These are phyloP conservation scores for Parazoanthus darwini DNA, from an alignment of 92 coral and sea anemone species.

Conservation along the genomic window DNA sequence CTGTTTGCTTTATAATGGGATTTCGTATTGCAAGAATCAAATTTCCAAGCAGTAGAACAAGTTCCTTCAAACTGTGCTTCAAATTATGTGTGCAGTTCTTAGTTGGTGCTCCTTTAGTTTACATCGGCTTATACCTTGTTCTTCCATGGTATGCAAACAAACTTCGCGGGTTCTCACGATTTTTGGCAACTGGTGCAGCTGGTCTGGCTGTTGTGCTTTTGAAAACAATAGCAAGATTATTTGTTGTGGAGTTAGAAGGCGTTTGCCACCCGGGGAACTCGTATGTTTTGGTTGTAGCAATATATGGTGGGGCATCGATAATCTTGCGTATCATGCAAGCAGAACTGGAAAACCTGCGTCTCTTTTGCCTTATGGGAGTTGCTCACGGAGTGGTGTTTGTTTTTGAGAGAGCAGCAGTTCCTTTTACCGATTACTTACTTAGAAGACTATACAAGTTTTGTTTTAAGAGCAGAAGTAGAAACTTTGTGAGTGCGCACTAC, in stretches of 20 bases:
- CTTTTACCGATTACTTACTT: slow-evolving; percentile 3
- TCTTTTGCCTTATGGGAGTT: slow-evolving; percentile 29
- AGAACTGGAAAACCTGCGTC: slow-evolving; percentile 23
- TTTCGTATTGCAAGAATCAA: slow-evolving; percentile 6
- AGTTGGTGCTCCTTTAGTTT: not conserved
- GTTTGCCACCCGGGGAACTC: slow-evolving; percentile 45
- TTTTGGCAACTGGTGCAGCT: not conserved
- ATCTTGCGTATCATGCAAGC: slow-evolving; percentile 43
- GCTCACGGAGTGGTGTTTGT: slow-evolving; percentile 27
- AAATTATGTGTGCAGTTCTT: slow-evolving; percentile 40
- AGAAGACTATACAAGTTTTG: not conserved
- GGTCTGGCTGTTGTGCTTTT: slow-evolving; percentile 1
- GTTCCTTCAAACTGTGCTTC: slow-evolving; percentile 5
- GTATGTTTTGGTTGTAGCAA: slow-evolving; percentile 16
- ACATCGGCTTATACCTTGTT: not conserved
- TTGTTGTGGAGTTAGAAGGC: slow-evolving; percentile 7
- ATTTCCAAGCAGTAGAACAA: not conserved
- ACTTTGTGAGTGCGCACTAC: not conserved
- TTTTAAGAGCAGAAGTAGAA: not conserved
- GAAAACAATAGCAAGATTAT: slow-evolving; percentile 26
- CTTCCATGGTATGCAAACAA: slow-evolving; percentile 23
- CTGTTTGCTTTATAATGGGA: not conserved
- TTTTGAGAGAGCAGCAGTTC: not conserved
- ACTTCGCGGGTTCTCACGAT: slow-evolving; percentile 6
- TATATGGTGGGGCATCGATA: slow-evolving; percentile 8